Conservation (phyloP, 2,888 invertebrate genomes). For the Acanthopleura granulata region DNA sequence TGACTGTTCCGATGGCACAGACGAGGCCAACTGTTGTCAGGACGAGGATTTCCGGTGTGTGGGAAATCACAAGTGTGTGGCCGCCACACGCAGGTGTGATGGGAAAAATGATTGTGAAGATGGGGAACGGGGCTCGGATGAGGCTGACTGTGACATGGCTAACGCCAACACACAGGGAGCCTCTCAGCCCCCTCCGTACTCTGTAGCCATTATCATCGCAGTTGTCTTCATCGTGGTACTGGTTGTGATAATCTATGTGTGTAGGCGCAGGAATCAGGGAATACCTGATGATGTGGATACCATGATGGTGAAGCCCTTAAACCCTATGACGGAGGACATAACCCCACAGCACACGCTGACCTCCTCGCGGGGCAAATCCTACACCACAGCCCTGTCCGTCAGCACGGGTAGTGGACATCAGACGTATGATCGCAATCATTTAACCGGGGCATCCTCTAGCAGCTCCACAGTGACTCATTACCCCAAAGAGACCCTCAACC, state of each 20-base stretch:
- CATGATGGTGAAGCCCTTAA: constrained; percentile 58
- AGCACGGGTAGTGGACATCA: constrained; percentile 49
- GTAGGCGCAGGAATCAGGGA: constrained; percentile 50
- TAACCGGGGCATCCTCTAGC: constrained; percentile 80
- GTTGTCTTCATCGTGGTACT: constrained; percentile 73
- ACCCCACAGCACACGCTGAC: constrained; percentile 53
- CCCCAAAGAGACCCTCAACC: constrained; percentile 87
- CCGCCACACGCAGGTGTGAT: constrained; percentile 47
- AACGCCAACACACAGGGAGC: constrained; percentile 16
- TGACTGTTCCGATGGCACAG: constrained; percentile 46
- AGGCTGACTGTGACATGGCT: constrained; percentile 35
- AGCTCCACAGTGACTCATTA: constrained; percentile 75
- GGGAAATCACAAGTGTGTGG: constrained; percentile 44
- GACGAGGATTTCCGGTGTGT: constrained; percentile 56
- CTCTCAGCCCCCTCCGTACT: constrained; percentile 42
- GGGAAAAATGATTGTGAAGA: constrained; percentile 55
- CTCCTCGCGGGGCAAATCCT: constrained; percentile 50
- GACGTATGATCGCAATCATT: constrained; percentile 76
- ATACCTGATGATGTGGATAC: constrained; percentile 46
- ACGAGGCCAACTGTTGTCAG: constrained; percentile 58
- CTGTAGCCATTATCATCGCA: constrained; percentile 70
- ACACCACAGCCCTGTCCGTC: constrained; percentile 50
- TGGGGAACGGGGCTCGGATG: constrained; percentile 37
- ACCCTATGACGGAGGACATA: constrained; percentile 37
- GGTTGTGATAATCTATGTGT: constrained; percentile 68